phyloP scores from a whole-genome alignment of 2,888 invertebrate species.

The Alentia gelatinosa region DNA sequence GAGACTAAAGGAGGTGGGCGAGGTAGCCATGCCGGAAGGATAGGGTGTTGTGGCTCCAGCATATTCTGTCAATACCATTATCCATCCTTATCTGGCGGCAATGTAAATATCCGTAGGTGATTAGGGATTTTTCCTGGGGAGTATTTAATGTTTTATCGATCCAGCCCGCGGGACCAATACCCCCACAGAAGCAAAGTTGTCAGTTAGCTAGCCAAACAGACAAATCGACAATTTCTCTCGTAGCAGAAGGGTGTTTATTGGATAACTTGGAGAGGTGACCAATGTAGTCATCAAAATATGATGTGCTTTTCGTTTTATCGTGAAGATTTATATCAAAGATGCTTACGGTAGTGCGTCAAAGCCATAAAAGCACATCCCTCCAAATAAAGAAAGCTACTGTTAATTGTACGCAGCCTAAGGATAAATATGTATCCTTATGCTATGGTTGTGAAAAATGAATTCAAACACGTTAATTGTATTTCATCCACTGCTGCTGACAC shows the following conservation, averaged over 20 bases:
- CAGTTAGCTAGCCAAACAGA: background rate
- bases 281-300: no score
- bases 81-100: background rate
- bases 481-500: no score
- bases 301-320: no score
- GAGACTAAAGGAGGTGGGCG: background rate
- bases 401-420: no score
- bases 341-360: no score
- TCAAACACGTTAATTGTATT: no score
- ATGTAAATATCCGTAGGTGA: background rate
- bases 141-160: constrained; percentile 1
- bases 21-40: background rate
- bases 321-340: no score
- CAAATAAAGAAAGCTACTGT: no score
- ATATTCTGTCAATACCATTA: constrained; percentile 3
- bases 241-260: background rate
- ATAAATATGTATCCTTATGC: no score
- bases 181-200: background rate
- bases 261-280: no score
- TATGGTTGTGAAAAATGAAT: no score
- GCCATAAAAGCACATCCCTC: no score
- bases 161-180: background rate
- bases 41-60: background rate
- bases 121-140: background rate
- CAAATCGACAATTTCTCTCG: background rate